These are phyloP conservation scores for Propithecus coquereli DNA, from an alignment of 2,113 vertebrate species.

Conservation along the genomic window DNA sequence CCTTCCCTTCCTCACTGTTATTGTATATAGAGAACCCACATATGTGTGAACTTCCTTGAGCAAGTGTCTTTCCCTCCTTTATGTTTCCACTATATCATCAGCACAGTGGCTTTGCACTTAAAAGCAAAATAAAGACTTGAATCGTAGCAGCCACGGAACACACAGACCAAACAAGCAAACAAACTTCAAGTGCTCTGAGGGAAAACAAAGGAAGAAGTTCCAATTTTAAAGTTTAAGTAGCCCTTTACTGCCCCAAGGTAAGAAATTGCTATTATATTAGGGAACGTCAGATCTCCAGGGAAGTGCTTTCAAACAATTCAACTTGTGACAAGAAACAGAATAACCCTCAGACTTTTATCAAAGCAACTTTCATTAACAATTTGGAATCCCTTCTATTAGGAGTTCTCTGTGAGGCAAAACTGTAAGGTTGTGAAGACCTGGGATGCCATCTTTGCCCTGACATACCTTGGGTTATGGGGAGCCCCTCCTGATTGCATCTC, in stretches of 20 bases:
- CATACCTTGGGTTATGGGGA: not conserved
- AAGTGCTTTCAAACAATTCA: not conserved
- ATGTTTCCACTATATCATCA: too few species aligned
- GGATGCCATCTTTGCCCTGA: not conserved
- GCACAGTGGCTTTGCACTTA: not conserved
- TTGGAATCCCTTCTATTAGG: not conserved
- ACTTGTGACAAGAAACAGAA: not conserved
- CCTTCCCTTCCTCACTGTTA: not conserved
- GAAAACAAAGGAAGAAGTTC: not conserved
- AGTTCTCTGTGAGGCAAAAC: not conserved
- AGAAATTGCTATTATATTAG: not conserved
- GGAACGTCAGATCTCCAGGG: not conserved
- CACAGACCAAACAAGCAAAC: not conserved
- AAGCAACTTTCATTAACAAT: not conserved
- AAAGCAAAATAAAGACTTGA: not conserved
- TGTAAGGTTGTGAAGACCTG: not conserved
- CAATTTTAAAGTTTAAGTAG: not conserved
- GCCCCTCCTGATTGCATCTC: rapidly evolving
- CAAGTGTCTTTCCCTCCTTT: not conserved
- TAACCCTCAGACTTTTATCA: not conserved
- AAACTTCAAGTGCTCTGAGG: not conserved
- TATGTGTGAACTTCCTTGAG: not conserved
- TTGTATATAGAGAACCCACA: not conserved
- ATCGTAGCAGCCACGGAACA: not conserved
- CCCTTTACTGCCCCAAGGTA: not conserved